phyloP scores from a whole-genome alignment of 2,113 vertebrate genomes.

The Spermophilus dauricus region DNA sequence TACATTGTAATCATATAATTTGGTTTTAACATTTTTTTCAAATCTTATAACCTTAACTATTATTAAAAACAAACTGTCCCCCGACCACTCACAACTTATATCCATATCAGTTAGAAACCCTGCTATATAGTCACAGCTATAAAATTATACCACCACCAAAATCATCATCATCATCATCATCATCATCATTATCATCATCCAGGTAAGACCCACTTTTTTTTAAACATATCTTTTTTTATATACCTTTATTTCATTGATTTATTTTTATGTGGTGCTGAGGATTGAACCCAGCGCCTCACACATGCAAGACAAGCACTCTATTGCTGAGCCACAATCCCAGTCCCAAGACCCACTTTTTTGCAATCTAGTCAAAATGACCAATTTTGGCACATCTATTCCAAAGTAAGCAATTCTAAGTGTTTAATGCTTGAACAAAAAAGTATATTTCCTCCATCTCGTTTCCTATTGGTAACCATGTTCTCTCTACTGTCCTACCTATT shows the following conservation, averaged over 20 bases:
- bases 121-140: not conserved
- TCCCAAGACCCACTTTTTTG: not conserved
- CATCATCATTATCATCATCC: no score
- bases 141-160: not conserved
- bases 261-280: no score
- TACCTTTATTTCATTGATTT: no score
- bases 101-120: not conserved
- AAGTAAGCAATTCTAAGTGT: not conserved
- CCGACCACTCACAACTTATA: not conserved
- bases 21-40: constrained; percentile 39
- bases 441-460: not conserved
- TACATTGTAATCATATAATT: constrained; percentile 29
- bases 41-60: not conserved
- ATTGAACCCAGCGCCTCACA: no score
- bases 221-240: no score
- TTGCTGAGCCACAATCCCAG: no score
- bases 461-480: not conserved
- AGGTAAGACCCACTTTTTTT: no score
- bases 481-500: not conserved
- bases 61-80: constrained; percentile 7
- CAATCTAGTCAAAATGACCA: not conserved
- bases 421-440: not conserved
- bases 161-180: no score
- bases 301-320: no score
- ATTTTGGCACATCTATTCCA: not conserved